Conservation (phyloP, 2,888 invertebrate genomes). For the Serrognathus titanus region DNA sequence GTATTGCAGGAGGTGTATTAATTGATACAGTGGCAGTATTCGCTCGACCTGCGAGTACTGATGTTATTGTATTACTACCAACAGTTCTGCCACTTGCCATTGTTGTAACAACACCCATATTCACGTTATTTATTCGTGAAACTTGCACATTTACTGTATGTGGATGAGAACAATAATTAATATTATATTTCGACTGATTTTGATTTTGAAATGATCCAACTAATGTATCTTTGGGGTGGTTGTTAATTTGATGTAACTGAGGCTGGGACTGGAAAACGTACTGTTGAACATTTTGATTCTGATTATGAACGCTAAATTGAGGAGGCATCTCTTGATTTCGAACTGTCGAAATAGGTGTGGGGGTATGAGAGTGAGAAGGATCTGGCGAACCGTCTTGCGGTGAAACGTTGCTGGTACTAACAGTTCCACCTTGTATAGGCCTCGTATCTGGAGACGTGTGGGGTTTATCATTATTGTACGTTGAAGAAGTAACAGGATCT, state of each 20-base stretch:
- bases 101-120: conserved; percentile 53
- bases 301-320: conserved; percentile 16
- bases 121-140: conserved; percentile 9
- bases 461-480: conserved; percentile 57
- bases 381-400: conserved; percentile 67
- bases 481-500: conserved; percentile 68
- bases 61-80: conserved; percentile 78
- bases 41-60: conserved; percentile 71
- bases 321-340: background rate
- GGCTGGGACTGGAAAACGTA: conserved; percentile 13
- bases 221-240: background rate
- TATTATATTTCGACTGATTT: conserved; percentile 26
- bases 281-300: conserved; percentile 9
- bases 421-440: conserved; percentile 80
- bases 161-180: conserved; percentile 43
- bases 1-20: conserved; percentile 57
- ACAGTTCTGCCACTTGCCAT: conserved; percentile 74
- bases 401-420: conserved; percentile 79
- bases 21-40: conserved; percentile 75
- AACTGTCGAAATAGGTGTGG: conserved; percentile 44
- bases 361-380: conserved; percentile 54
- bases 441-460: conserved; percentile 59
- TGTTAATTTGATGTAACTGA: conserved; percentile 14
- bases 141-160: conserved; percentile 32
- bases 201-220: conserved; percentile 15